Evolutionary conservation across 1,140 invertebrate genomes (phyloP).

Genomic region (Paracyclopina nana): DNA sequence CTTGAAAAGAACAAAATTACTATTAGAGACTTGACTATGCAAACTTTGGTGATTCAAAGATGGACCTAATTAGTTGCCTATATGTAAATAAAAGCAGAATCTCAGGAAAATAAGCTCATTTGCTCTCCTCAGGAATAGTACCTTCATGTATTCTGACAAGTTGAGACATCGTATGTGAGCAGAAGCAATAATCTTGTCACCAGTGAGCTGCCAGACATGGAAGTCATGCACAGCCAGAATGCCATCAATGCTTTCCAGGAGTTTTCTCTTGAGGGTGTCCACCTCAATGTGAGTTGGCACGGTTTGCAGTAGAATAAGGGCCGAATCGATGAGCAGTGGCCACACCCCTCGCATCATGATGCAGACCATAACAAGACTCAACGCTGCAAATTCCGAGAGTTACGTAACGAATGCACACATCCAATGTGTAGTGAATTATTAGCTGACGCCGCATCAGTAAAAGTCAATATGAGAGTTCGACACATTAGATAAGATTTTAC

Average conservation of each 20-base stretch:
- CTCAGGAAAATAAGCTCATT: no score
- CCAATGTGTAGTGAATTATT: no score
- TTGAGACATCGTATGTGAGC: constrained; percentile 55
- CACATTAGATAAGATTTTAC: constrained; percentile 37
- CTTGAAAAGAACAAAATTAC: constrained; percentile 27
- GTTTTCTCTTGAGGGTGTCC: constrained; percentile 34
- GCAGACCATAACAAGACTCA: constrained; percentile 13
- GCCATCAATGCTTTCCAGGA: constrained; percentile 68
- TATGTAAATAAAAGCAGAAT: no score
- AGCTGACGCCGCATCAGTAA: no score
- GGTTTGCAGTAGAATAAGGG: constrained; percentile 68
- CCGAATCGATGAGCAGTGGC: constrained; percentile 43
- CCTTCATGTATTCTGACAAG: constrained; percentile 22
- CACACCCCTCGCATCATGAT: constrained; percentile 14
- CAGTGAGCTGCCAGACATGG: constrained; percentile 80
- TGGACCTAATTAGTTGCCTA: no score
- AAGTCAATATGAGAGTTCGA: neutral
- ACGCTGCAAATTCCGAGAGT: no score
- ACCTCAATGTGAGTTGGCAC: constrained; percentile 73
- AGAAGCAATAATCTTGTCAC: constrained; percentile 75
- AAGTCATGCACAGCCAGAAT: constrained; percentile 82
- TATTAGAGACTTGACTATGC: no score
- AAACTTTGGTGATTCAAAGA: no score
- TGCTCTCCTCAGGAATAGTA: no score
- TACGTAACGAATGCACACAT: constrained; percentile 15